Percentiles rank a stretch among this genome's conserved stretches.
Conservation (phyloP, 2,797 vertebrate species). For the Lycodopsis pacificus region DNA sequence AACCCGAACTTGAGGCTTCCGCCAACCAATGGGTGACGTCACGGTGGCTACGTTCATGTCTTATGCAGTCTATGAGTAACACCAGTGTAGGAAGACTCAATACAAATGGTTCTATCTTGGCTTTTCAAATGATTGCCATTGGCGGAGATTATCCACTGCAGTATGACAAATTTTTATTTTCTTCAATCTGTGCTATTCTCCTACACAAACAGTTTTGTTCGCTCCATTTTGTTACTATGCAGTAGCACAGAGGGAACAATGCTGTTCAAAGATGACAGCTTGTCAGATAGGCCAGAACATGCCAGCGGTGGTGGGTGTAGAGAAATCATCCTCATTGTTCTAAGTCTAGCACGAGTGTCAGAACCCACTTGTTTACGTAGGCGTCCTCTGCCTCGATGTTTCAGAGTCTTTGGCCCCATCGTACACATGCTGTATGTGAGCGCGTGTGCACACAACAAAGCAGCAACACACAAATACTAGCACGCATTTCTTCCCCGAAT, state of each 20-base stretch:
- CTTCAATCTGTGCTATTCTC: slow-evolving; percentile 61
- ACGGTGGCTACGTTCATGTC: not conserved
- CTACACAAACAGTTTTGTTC: slow-evolving; percentile 65
- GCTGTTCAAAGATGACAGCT: slow-evolving; percentile 69
- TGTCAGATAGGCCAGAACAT: slow-evolving; percentile 78
- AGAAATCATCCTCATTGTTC: slow-evolving; percentile 80
- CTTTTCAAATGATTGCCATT: slow-evolving; percentile 47
- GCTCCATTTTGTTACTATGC: slow-evolving; percentile 60
- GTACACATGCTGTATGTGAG: slow-evolving; percentile 20
- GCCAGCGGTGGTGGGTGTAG: slow-evolving; percentile 75
- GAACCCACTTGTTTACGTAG: slow-evolving; percentile 77
- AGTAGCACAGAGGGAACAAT: slow-evolving; percentile 68
- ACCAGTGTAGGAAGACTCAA: slow-evolving; percentile 35
- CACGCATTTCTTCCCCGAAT: not conserved
- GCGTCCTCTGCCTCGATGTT: slow-evolving; percentile 62
- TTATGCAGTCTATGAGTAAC: not conserved
- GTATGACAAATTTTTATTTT: slow-evolving; percentile 59
- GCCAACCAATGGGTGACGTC: not conserved
- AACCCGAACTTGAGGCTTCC: not conserved
- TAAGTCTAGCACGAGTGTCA: slow-evolving; percentile 75
- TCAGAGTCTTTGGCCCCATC: slow-evolving; percentile 62
- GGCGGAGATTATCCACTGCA: slow-evolving; percentile 57
- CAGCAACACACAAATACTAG: slow-evolving; percentile 16
- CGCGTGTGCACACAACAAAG: slow-evolving; percentile 1
- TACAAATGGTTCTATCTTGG: slow-evolving; percentile 38